Evolutionary conservation across 2,888 invertebrate genomes (phyloP).

Genomic region (Tiliacea aurago): DNA sequence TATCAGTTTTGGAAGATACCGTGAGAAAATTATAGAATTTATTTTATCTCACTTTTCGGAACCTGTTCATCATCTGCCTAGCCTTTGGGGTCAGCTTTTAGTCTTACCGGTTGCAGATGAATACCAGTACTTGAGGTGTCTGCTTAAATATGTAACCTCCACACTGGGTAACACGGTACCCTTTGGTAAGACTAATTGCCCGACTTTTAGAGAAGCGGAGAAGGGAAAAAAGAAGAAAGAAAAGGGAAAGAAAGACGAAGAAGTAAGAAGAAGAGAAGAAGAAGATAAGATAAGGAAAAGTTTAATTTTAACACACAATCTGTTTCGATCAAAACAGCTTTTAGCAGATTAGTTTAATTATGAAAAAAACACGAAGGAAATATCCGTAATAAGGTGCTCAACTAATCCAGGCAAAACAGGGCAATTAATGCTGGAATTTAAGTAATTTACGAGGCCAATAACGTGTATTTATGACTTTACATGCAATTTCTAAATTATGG

Average conservation of each 20-base stretch:
- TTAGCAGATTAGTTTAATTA: neutral
- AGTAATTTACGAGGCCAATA: neutral
- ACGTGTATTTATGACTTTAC: neutral
- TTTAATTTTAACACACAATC: neutral
- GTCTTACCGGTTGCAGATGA: neutral
- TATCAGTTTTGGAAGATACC: neutral
- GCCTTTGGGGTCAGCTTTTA: neutral
- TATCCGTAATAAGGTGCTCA: neutral
- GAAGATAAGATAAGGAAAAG: neutral
- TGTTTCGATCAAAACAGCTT: neutral
- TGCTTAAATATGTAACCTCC: too few relatives aligned
- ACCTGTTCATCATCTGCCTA: neutral
- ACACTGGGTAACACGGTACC: too few relatives aligned
- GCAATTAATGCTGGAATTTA: neutral
- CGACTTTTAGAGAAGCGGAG: too few relatives aligned
- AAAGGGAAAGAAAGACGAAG: too few relatives aligned
- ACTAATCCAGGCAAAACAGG: neutral
- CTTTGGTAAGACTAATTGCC: too few relatives aligned
- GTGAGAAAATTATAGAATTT: neutral
- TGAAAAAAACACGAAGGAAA: neutral
- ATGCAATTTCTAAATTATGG: neutral
- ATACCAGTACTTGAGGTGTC: neutral
- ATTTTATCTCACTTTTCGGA: too few relatives aligned
- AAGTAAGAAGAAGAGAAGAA: too few relatives aligned
- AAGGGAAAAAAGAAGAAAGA: too few relatives aligned